These are phyloP conservation scores for Ornithoptera priamus DNA, from an alignment of 2,888 invertebrate species.

Conservation along the genomic window DNA sequence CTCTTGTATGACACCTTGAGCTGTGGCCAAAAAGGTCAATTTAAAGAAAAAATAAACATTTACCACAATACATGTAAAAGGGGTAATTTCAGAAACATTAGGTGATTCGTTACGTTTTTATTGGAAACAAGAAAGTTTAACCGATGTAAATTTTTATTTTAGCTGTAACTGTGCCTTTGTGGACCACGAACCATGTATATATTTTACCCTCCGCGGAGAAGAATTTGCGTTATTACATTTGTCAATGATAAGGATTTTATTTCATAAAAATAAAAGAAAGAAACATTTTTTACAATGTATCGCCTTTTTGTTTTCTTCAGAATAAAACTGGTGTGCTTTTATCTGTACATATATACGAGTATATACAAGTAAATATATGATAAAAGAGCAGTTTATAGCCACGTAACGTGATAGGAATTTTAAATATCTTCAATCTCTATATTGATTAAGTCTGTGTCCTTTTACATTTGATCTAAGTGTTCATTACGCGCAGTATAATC, in stretches of 20 bases:
- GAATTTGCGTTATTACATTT: not conserved
- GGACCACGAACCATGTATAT: slow-evolving; percentile 1
- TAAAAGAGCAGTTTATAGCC: no score
- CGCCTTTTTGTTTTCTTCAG: no score
- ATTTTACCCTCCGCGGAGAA: not conserved
- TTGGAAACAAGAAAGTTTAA: slow-evolving; percentile 13
- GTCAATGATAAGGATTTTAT: slow-evolving; percentile 1
- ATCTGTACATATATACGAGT: no score
- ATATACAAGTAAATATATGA: no score
- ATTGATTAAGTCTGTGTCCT: slow-evolving; percentile 27
- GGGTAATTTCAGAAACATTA: slow-evolving; percentile 10
- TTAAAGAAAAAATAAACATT: no score
- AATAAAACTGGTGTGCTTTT: no score
- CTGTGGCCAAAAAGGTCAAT: no score
- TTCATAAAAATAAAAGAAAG: not conserved
- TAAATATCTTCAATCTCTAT: slow-evolving; percentile 20
- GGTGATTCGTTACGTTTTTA: slow-evolving; percentile 11
- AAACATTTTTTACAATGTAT: no score
- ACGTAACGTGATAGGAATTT: slow-evolving; percentile 13
- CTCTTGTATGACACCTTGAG: no score
- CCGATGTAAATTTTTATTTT: slow-evolving; percentile 3
- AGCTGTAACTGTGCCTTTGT: not conserved
- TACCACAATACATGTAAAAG: not conserved
- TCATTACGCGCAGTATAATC: slow-evolving; percentile 20
- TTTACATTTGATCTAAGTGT: slow-evolving; percentile 23